Conservation (phyloP, 2,113 vertebrate genomes). For the Notarius quadriscutis region DNA sequence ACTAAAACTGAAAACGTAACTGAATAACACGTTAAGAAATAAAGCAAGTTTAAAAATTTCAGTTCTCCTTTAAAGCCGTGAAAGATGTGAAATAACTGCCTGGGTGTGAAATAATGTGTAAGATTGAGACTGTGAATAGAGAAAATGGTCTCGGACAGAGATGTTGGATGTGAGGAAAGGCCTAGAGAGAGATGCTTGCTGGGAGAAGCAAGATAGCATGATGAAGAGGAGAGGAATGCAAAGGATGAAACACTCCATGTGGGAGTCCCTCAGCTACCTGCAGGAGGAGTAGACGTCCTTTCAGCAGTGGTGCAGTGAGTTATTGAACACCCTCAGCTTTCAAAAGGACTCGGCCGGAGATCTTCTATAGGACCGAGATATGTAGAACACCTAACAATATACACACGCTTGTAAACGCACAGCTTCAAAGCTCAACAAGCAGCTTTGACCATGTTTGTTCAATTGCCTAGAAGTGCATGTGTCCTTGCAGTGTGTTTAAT, state of each 20-base stretch:
- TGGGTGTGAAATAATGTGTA: slow-evolving; percentile 33
- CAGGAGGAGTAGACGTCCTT: not conserved
- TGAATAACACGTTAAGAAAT: too few species aligned
- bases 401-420: not conserved
- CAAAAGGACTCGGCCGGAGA: not conserved
- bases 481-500: not conserved
- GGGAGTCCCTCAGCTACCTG: not conserved
- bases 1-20: too few species aligned
- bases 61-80: not conserved
- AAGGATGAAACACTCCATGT: not conserved
- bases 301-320: not conserved
- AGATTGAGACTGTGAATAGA: slow-evolving; percentile 30
- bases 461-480: not conserved
- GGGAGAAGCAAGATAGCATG: not conserved
- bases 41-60: too few species aligned
- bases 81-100: slow-evolving; percentile 18
- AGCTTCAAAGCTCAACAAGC: not conserved
- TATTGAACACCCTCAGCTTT: not conserved
- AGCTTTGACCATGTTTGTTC: not conserved
- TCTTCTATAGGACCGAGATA: not conserved
- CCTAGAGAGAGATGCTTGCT: slow-evolving; percentile 6
- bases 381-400: not conserved
- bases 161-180: not conserved
- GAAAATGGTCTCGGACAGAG: not conserved
- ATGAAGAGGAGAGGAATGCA: slow-evolving; percentile 9